phyloP scores from a whole-genome alignment of 2,888 invertebrate genomes.

The Zhengitettix transpicula region DNA sequence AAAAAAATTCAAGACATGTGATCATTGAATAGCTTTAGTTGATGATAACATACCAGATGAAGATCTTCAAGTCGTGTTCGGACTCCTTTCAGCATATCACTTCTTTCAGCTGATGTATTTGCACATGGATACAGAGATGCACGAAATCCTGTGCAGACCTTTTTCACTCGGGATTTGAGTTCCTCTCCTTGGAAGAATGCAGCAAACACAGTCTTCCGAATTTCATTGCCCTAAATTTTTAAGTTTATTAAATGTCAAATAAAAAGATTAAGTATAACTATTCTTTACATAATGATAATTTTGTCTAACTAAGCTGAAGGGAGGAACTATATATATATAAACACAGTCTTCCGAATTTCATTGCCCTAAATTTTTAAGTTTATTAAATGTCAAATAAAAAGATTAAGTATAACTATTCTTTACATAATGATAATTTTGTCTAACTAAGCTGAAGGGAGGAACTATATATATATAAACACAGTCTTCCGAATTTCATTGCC shows the following conservation, averaged over 20 bases:
- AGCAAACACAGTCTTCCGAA: conserved; percentile 79
- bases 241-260: background rate
- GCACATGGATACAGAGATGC: conserved; percentile 88
- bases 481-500: conserved; percentile 77
- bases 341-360: conserved; percentile 75
- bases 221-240: conserved; percentile 58
- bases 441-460: too few species aligned
- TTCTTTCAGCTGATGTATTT: conserved; percentile 62
- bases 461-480: conserved; percentile 49
- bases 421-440: background rate
- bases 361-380: conserved; percentile 49
- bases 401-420: background rate
- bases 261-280: background rate
- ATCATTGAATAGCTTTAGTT: too few species aligned
- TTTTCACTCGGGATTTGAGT: conserved; percentile 75
- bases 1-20: too few species aligned
- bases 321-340: conserved; percentile 26
- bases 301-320: too few species aligned
- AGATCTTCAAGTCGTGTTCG: conserved; percentile 80
- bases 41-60: conserved; percentile 39
- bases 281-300: background rate
- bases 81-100: conserved; percentile 82
- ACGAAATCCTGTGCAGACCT: conserved; percentile 85
- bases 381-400: background rate
- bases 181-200: conserved; percentile 87